A percentile compares a stretch with the other conserved stretches of the same genome.
These are phyloP conservation scores for Xenopus laevis DNA, from an alignment of 2,113 vertebrate species.

Conservation along the genomic window DNA sequence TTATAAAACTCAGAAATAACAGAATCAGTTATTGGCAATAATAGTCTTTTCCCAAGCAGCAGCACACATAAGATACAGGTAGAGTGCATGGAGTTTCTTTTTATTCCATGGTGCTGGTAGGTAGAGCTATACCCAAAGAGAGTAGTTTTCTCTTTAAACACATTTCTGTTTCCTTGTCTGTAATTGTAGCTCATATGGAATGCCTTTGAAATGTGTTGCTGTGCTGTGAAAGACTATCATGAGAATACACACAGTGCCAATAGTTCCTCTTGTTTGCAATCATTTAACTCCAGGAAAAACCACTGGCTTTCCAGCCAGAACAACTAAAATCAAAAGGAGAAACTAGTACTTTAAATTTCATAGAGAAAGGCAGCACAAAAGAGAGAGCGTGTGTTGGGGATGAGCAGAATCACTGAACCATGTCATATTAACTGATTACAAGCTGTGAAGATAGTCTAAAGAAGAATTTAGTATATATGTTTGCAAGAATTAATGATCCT, in stretches of 20 bases:
- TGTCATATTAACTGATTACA: slow-evolving; percentile 18
- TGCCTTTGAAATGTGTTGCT: no score
- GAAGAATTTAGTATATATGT: slow-evolving; percentile 29
- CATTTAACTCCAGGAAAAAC: neutral
- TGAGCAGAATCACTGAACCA: neutral
- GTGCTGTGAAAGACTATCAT: no score
- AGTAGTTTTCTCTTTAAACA: no score
- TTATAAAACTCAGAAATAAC: no score
- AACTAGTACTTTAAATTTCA: neutral
- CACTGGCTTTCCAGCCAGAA: neutral
- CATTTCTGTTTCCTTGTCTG: no score
- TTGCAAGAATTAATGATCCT: slow-evolving; percentile 43
- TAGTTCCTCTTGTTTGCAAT: neutral
- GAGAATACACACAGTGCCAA: neutral
- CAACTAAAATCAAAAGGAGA: neutral
- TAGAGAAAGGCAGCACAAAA: neutral
- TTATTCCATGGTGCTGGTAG: no score
- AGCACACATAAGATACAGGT: no score
- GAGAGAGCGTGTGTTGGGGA: neutral
- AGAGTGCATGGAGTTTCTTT: no score
- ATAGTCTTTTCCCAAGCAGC: no score
- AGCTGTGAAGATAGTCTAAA: slow-evolving; percentile 31
- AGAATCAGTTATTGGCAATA: no score
- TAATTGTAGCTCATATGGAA: no score
- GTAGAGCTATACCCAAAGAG: no score